phyloP scores from a whole-genome alignment of 2,113 vertebrate genomes.

The Empidonax traillii region DNA sequence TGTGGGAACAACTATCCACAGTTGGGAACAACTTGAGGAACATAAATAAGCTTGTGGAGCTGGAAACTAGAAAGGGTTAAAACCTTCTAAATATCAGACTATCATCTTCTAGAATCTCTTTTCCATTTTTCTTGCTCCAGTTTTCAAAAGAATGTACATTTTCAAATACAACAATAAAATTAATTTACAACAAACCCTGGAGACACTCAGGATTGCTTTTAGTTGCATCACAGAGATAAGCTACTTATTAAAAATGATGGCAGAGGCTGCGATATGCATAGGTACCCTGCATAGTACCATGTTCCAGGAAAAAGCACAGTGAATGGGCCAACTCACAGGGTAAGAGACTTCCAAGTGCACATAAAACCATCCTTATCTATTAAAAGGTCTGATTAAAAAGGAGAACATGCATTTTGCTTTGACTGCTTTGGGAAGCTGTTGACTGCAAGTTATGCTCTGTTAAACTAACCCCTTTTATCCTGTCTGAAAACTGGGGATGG shows the following conservation, averaged over 20 bases:
- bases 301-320: slow-evolving; percentile 15
- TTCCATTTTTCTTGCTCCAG: slow-evolving; percentile 2
- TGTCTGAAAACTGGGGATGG: not conserved
- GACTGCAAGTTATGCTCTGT: not conserved
- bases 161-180: slow-evolving; percentile 57
- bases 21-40: not conserved
- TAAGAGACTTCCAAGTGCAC: not conserved
- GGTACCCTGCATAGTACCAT: not conserved
- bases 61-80: slow-evolving; percentile 34
- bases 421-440: not conserved
- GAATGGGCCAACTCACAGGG: not conserved
- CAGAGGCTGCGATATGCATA: slow-evolving; percentile 24
- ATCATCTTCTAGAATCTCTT: not conserved
- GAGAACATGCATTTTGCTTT: not conserved
- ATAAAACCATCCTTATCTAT: not conserved
- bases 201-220: slow-evolving; percentile 44
- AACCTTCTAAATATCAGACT: not conserved
- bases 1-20: too few relatives aligned
- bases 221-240: slow-evolving; percentile 53
- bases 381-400: not conserved
- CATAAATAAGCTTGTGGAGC: not conserved
- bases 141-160: slow-evolving; percentile 34
- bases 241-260: slow-evolving; percentile 50
- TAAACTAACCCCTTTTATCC: not conserved
- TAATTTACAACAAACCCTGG: slow-evolving; percentile 52